Evolutionary conservation across 2,113 vertebrate genomes (phyloP).

Genomic region (Cephalopholis sonnerati): DNA sequence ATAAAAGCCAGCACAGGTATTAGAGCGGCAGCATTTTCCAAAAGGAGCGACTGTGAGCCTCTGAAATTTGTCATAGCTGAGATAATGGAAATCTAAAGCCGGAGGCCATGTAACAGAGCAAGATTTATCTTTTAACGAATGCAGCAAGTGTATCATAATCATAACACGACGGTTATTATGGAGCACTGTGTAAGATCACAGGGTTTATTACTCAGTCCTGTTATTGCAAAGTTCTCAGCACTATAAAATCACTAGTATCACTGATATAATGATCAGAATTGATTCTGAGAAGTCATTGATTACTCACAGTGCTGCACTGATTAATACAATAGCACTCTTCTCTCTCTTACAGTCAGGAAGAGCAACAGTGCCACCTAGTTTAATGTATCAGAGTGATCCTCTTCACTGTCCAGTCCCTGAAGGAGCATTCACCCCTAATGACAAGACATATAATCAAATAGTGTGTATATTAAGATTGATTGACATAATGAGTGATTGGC

Average conservation of each 20-base stretch:
- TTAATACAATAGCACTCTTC: background rate
- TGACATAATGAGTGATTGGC: conserved; percentile 37
- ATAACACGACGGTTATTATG: background rate
- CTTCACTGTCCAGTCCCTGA: background rate
- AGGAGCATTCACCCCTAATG: conserved; percentile 7
- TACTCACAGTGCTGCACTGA: background rate
- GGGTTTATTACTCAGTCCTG: background rate
- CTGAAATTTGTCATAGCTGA: conserved; percentile 33
- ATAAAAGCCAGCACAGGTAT: conserved; percentile 40
- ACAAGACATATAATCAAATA: conserved; percentile 7
- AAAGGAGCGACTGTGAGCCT: conserved; percentile 31
- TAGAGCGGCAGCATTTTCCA: conserved; percentile 18
- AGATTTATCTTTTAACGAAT: conserved; percentile 23
- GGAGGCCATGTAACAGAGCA: background rate
- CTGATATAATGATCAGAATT: background rate
- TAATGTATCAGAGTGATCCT: background rate
- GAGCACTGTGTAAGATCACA: background rate
- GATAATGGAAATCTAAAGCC: conserved; percentile 9
- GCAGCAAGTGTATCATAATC: conserved; percentile 1
- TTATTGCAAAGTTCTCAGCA: background rate
- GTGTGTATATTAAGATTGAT: conserved; percentile 20
- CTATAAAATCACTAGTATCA: background rate
- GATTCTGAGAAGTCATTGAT: conserved; percentile 8
- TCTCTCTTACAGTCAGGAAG: conserved; percentile 6
- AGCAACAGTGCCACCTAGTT: conserved; percentile 71